Conservation (phyloP, 2,888 invertebrate genomes). For the Dyspetes luteomarginatus region DNA sequence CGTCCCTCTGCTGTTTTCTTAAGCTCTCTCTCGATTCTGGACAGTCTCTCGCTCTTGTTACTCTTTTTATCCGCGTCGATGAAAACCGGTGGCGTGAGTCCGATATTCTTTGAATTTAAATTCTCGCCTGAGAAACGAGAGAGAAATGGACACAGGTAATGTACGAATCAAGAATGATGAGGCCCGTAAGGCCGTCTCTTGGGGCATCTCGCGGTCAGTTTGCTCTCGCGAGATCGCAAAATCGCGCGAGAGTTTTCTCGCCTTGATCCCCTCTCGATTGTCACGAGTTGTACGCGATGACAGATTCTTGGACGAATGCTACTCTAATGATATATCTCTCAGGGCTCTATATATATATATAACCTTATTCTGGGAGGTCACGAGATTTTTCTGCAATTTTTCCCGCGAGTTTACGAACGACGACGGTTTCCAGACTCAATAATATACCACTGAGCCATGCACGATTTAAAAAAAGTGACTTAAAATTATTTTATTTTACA, state of each 20-base stretch:
- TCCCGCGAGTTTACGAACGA: background rate
- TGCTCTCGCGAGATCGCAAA: conserved; percentile 50
- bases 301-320: conserved; percentile 51
- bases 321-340: conserved; percentile 62
- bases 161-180: conserved; percentile 35
- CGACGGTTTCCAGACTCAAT: too few species aligned
- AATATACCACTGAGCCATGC: too few species aligned
- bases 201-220: conserved; percentile 11
- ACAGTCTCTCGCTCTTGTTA: conserved; percentile 18
- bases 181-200: conserved; percentile 35
- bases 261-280: conserved; percentile 54
- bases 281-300: conserved; percentile 25
- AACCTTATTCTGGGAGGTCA: background rate
- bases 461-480: too few species aligned
- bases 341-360: too few species aligned
- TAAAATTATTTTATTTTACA: too few species aligned
- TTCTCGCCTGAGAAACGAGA: conserved; percentile 50
- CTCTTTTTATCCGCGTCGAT: conserved; percentile 42
- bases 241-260: conserved; percentile 23
- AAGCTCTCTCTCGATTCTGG: conserved; percentile 47
- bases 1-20: conserved; percentile 53
- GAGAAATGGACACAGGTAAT: conserved; percentile 33
- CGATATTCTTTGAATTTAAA: conserved; percentile 68
- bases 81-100: conserved; percentile 66
- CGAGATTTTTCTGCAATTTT: background rate